Percentiles rank a stretch among this genome's conserved stretches.
Evolutionary conservation across 2,888 invertebrate species (phyloP).

Genomic region (Thyatira batis): DNA sequence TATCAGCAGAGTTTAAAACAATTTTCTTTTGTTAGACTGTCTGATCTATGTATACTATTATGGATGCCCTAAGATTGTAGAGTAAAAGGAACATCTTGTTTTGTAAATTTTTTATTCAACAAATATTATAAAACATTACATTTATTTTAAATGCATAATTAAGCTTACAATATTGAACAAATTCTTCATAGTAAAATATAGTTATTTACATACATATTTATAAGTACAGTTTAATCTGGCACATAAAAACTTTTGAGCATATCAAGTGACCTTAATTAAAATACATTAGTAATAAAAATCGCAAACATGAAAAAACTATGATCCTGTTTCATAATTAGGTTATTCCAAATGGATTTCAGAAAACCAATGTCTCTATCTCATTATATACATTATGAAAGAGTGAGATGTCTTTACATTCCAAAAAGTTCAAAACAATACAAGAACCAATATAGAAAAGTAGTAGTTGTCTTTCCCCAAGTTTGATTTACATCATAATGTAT

Average conservation of each 20-base stretch:
- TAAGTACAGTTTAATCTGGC: background rate
- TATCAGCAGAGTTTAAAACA: too few relatives aligned
- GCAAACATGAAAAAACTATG: background rate
- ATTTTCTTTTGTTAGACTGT: too few relatives aligned
- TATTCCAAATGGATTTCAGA: too few relatives aligned
- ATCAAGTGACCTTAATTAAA: background rate
- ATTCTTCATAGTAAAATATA: background rate
- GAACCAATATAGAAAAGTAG: too few relatives aligned
- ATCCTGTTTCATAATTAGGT: background rate
- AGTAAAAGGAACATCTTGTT: background rate
- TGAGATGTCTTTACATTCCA: too few relatives aligned
- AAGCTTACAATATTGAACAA: background rate
- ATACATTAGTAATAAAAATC: background rate
- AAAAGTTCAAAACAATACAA: too few relatives aligned
- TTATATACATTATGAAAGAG: too few relatives aligned
- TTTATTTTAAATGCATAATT: background rate
- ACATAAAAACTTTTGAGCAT: background rate
- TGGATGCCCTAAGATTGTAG: too few relatives aligned
- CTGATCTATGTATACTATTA: too few relatives aligned
- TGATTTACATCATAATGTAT: constrained; percentile 5
- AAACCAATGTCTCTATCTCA: too few relatives aligned
- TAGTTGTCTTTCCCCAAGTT: background rate
- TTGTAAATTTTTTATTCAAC: background rate
- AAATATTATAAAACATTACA: background rate
- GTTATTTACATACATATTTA: background rate